Base-by-base conservation (phyloP, 2,888 invertebrate genomes). In the Cantharis flavilabris region DNA sequence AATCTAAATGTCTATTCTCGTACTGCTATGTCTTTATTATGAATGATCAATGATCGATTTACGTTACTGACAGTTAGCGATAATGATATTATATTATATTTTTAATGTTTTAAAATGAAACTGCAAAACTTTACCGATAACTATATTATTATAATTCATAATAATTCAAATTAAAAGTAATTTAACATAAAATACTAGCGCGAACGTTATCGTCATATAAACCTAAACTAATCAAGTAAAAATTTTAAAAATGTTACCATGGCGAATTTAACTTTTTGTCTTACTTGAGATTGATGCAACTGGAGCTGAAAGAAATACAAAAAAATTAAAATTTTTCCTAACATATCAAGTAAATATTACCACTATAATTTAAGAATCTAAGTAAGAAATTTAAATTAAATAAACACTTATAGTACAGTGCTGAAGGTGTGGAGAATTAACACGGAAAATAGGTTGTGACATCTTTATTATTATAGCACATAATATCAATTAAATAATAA, bases 221-320 rank as follows among this genome's bases (percentile, higher is more conserved):
- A 65, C 13, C 26, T 13, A 67, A 13, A 67, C 13, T 23, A 67
- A 64, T 64, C 11, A 67, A 67, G 3, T 26, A 26, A 67, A n/a
- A n/a, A 49, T 49, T 13, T 49, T 9, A 49, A 23, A 67, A 67
- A 13, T 67, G 65, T 67, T 67, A 67, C 65, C 65, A 13, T 67
- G 1, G 20, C 20, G 26, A 5, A n/a, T 13, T 23, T 67, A 20
- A 23, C 23, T 67, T 20, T 65, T 67, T 23, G 65, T 67, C 65
- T 67, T 67, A 67, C 65, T 67, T 67, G 65, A 67, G 20, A 67
- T 67, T 67, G 65, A 67, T 67, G 65, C 65, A 67, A 67, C 65
- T 67, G 65, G 65, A 67, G 26, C 65, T 67, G 65, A 67, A 67
- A 67, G 65, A 67, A 67, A 67, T 67, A 26, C 1, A n/a, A 23